Conservation (phyloP, 2,113 vertebrate species). For the Gopherus evgoodei region DNA sequence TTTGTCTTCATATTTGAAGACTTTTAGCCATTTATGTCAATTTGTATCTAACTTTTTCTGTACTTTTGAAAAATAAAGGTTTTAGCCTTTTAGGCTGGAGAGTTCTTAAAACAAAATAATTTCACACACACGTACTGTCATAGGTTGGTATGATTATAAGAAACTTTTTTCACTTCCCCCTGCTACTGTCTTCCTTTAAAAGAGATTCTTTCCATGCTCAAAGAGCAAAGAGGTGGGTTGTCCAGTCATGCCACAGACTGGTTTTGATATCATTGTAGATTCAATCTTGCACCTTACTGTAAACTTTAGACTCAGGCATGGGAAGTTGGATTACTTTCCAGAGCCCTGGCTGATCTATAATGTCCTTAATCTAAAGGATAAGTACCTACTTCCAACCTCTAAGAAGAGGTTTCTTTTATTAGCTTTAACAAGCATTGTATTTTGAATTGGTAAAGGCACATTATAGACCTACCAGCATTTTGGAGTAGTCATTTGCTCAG, state of each 20-base stretch:
- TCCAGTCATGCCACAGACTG: background rate
- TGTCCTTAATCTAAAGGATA: background rate
- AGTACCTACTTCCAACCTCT: background rate
- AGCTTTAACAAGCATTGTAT: constrained; percentile 40
- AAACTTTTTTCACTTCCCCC: constrained; percentile 72
- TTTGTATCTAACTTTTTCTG: background rate
- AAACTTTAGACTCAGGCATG: background rate
- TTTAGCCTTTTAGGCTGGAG: background rate
- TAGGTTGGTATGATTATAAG: constrained; percentile 48
- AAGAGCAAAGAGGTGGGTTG: constrained; percentile 28
- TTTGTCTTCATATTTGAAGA: background rate
- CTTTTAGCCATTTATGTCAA: fast-evolving
- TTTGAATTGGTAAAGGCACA: constrained; percentile 66
- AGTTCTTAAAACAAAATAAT: background rate
- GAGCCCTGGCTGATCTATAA: background rate
- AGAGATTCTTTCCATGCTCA: constrained; percentile 31
- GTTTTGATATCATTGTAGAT: background rate
- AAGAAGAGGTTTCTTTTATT: constrained; percentile 33
- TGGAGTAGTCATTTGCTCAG: constrained; percentile 53
- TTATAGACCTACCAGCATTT: constrained; percentile 71
- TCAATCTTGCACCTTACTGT: background rate
- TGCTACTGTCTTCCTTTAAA: constrained; percentile 23
- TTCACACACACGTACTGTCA: constrained; percentile 16
- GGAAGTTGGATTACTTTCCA: background rate
- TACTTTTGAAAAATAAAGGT: background rate